Evolutionary conservation across 2,797 vertebrate genomes (phyloP).

Genomic region (Melanogrammus aeglefinus): DNA sequence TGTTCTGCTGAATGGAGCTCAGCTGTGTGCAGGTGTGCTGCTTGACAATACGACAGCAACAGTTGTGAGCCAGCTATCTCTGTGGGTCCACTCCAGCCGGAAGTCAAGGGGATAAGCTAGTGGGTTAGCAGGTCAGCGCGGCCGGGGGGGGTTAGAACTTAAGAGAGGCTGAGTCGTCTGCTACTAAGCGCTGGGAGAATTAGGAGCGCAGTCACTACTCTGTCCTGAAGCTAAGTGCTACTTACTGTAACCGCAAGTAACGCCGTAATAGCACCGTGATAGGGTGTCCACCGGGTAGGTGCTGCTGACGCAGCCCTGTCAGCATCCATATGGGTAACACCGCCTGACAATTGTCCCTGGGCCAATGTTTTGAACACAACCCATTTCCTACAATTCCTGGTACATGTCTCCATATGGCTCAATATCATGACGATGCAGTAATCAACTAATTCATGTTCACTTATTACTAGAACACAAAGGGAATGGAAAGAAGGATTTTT

Average conservation of each 20-base stretch:
- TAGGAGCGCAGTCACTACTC: slow-evolving; percentile 31
- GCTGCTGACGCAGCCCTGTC: slow-evolving; percentile 47
- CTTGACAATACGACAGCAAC: background rate
- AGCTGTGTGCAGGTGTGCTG: background rate
- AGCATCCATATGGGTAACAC: slow-evolving; percentile 45
- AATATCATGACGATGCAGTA: background rate
- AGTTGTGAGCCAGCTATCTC: slow-evolving; percentile 25
- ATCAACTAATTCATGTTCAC: background rate
- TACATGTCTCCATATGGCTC: background rate
- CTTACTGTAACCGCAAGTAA: slow-evolving; percentile 29
- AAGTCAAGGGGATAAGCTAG: slow-evolving; percentile 43
- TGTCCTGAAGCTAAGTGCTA: slow-evolving; percentile 15
- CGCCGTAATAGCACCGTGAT: slow-evolving; percentile 33
- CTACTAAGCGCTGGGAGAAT: slow-evolving; percentile 29
- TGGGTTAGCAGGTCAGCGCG: slow-evolving; percentile 64
- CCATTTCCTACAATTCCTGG: slow-evolving; percentile 18
- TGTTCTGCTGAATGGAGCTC: background rate
- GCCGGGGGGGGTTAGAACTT: slow-evolving; percentile 39
- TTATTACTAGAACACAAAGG: background rate
- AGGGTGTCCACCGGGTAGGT: slow-evolving; percentile 25
- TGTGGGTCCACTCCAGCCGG: slow-evolving; percentile 4
- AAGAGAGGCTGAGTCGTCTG: slow-evolving; percentile 37
- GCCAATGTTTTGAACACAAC: slow-evolving; percentile 33
- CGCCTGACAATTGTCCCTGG: slow-evolving; percentile 40
- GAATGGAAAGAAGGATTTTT: background rate